Percentiles rank a stretch among this genome's conserved stretches.
phyloP scores from a whole-genome alignment of 1,140 invertebrate species.

The Hyposmocoma kahamanoa region DNA sequence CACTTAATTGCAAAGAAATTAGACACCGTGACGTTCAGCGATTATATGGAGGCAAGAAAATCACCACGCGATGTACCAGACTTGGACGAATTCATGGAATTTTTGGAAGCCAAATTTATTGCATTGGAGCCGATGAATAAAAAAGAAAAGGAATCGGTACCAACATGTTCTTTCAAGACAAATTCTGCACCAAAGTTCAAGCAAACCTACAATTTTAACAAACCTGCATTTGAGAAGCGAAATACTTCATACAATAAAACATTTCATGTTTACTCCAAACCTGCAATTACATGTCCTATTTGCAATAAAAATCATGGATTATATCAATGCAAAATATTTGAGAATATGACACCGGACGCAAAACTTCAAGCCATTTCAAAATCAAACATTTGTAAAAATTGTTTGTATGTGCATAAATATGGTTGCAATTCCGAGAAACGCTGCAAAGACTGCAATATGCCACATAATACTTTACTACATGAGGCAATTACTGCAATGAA shows the following conservation, averaged over 20 bases:
- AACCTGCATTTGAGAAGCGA: no score
- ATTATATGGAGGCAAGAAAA: neutral
- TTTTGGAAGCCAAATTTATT: neutral
- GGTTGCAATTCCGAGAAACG: conserved; percentile 14
- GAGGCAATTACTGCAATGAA: no score
- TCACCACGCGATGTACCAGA: neutral
- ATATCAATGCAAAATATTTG: conserved; percentile 12
- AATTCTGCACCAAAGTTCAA: no score
- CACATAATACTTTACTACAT: no score
- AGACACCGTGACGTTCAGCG: neutral
- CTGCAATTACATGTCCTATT: conserved; percentile 13
- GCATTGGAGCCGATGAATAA: neutral
- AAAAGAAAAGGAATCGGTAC: neutral
- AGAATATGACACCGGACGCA: no score
- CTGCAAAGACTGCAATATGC: no score
- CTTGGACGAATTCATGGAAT: neutral
- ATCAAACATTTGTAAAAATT: conserved; percentile 15
- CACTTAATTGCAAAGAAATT: neutral
- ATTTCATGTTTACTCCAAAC: no score
- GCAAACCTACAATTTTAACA: no score
- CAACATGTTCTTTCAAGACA: no score
- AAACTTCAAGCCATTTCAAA: conserved; percentile 11
- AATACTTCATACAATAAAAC: neutral
- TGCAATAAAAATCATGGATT: conserved; percentile 16
- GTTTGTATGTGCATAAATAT: conserved; percentile 10